Percentiles rank a stretch among this genome's conserved stretches.
phyloP scores from a whole-genome alignment of 2,113 vertebrate genomes.

The Zosterops hypoxanthus region DNA sequence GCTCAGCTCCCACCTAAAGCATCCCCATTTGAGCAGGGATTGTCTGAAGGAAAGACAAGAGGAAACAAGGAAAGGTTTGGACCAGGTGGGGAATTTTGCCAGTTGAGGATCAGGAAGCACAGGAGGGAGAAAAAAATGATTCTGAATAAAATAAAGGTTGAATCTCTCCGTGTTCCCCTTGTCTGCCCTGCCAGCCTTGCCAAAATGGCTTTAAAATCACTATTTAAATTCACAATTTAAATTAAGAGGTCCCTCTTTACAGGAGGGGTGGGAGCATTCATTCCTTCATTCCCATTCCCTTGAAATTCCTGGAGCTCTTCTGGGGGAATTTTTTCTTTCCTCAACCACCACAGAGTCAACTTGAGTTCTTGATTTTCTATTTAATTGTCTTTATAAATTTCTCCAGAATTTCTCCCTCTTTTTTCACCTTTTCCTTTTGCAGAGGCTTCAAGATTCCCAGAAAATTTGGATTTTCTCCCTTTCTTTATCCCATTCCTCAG shows the following conservation, averaged over 20 bases:
- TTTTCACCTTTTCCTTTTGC: rapidly evolving
- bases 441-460: neutral
- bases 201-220: neutral
- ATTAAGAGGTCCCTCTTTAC: neutral
- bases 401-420: neutral
- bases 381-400: neutral
- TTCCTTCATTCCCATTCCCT: neutral
- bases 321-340: neutral
- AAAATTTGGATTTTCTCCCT: neutral
- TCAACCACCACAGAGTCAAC: neutral
- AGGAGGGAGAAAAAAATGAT: neutral
- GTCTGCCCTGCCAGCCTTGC: neutral
- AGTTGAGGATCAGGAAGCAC: neutral
- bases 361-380: neutral
- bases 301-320: neutral
- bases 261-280: neutral
- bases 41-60: neutral
- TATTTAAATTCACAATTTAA: neutral
- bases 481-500: neutral
- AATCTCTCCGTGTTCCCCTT: neutral
- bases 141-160: neutral
- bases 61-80: neutral
- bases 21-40: neutral
- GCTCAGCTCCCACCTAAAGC: rapidly evolving
- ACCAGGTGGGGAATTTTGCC: neutral